phyloP scores from a whole-genome alignment of 2,113 vertebrate genomes.

The Sterrhoptilus dennistouni region DNA sequence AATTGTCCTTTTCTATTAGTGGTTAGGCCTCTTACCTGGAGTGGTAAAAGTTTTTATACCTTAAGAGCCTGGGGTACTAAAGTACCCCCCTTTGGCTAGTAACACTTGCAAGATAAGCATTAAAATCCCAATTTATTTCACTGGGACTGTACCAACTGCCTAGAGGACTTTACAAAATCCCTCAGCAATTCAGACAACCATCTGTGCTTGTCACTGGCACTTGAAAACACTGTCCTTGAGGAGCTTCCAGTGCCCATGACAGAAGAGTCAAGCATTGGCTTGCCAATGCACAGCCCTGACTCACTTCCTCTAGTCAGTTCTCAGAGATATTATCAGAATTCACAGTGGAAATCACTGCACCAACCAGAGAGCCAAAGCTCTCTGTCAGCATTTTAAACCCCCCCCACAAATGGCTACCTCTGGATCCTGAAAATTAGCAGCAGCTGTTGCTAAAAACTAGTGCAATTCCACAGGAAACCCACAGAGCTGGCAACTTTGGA shows the following conservation, averaged over 20 bases:
- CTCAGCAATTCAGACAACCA: not conserved
- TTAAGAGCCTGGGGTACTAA: not conserved
- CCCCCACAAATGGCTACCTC: not conserved
- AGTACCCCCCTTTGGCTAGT: not conserved
- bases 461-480: conserved; percentile 65
- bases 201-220: not conserved
- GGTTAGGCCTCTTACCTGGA: not conserved
- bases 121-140: not conserved
- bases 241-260: not conserved
- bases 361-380: conserved; percentile 3
- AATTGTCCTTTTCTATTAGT: not conserved
- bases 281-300: not conserved
- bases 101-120: not conserved
- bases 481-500: conserved; percentile 57
- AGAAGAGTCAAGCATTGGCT: not conserved
- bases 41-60: not conserved
- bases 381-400: not conserved
- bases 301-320: not conserved
- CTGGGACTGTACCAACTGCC: not conserved
- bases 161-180: not conserved
- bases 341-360: not conserved
- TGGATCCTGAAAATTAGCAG: conserved; percentile 64
- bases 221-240: not conserved
- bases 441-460: conserved; percentile 62
- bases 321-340: not conserved